Evolutionary conservation across 2,888 invertebrate genomes (phyloP), one percentile per base, ranked within the genome.

Genomic region (Isoperla grammatica): DNA sequence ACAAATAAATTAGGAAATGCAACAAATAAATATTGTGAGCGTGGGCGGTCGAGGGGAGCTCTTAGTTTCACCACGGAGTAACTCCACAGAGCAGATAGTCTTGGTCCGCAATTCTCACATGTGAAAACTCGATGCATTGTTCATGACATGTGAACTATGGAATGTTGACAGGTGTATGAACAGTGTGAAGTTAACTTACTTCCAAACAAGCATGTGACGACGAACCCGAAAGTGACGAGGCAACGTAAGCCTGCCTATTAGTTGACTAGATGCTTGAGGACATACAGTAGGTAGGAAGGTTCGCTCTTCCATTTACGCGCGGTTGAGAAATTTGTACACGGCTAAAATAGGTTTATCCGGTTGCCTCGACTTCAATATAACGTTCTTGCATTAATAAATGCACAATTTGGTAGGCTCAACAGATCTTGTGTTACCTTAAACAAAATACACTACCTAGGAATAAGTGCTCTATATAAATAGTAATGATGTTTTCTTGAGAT

Each of bases 61-160:
- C 63, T 59, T 61, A 63, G 63, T 63, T 63, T 61, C 63, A 48
- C 61, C 29, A 22, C 43, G 48, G 61, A 23, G 56, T 56, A 49
- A 46, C 58, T 29, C 56, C 29, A 48, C 55, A 56, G 56, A 53
- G 15, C 29, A 2, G 19, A 45, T 11, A 23, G 49, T 53, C 54
- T 64, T 63, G 63, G 63, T 63, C 64, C 63, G 61, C 64, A 61
- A 62, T 43, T 64, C 61, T 64, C 63, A 64, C 63, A 61, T 56
- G 55, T 60, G 60, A 61, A 64, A 57, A 43, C 58, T 59, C 55
- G 56, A 62, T 59, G 62, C 61, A 64, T 46, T 11, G 12, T 48
- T 53, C 60, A 56, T 50, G 43, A 62, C 57, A 63, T 49, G 60
- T 60, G 57, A 63, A 57, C 59, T 63, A 61, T 63, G 63, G 63